Conservation (phyloP, 1,140 invertebrate species). For the Matsumurasca onukii region DNA sequence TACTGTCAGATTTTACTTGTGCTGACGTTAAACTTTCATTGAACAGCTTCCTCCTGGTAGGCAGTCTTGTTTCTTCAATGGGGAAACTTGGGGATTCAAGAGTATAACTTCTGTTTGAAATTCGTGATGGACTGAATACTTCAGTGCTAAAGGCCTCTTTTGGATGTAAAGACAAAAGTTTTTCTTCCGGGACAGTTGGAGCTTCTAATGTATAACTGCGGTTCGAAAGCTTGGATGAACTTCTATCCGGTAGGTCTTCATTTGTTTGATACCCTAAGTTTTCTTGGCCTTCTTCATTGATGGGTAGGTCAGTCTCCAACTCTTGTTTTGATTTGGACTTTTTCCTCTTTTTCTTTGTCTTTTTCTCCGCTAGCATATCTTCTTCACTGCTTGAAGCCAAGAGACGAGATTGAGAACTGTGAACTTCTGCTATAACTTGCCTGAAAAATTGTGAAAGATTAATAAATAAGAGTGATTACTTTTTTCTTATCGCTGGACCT, state of each 20-base stretch:
- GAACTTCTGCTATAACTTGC: slow-evolving; percentile 10
- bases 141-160: not conserved
- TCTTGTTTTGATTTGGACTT: slow-evolving; percentile 13
- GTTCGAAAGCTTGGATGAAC: slow-evolving; percentile 15
- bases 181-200: slow-evolving; percentile 5
- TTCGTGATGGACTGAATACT: slow-evolving; percentile 1
- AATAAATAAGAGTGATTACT: too few species aligned
- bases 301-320: not conserved
- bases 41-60: not conserved
- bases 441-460: too few species aligned
- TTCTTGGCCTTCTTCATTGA: not conserved
- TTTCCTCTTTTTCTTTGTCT: slow-evolving; percentile 21
- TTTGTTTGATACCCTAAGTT: not conserved
- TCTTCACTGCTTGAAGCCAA: slow-evolving; percentile 20
- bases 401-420: not conserved
- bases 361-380: slow-evolving; percentile 7
- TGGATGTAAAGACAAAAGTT: not conserved
- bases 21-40: not conserved
- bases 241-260: slow-evolving; percentile 3
- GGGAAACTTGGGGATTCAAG: not conserved
- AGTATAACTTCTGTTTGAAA: slow-evolving; percentile 21
- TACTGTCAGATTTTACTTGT: not conserved
- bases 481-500: too few species aligned
- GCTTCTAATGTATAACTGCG: slow-evolving; percentile 20
- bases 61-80: not conserved